These are phyloP conservation scores for Dysdera silvatica DNA, from an alignment of 1,140 invertebrate species.

Conservation along the genomic window DNA sequence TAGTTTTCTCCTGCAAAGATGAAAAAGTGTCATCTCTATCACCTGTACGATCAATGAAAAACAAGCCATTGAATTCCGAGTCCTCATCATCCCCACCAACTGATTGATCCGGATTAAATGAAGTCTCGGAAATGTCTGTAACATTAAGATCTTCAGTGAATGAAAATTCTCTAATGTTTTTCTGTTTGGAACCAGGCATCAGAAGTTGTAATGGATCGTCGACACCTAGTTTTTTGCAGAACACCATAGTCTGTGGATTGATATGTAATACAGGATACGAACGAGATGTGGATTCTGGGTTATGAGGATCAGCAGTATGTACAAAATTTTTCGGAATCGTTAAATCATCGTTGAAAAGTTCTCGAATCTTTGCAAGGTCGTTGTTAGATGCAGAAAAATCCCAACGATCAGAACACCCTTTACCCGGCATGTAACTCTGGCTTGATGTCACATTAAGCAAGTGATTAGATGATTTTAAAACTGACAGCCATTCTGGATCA, in stretches of 20 bases:
- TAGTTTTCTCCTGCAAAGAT: too few relatives aligned
- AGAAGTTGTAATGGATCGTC: constrained; percentile 55
- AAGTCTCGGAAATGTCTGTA: constrained; percentile 5
- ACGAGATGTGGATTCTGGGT: constrained; percentile 40
- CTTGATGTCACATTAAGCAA: constrained; percentile 63
- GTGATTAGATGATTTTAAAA: constrained; percentile 81
- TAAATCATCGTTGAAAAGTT: constrained; percentile 59
- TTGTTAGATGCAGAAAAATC: constrained; percentile 65
- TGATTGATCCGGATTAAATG: constrained; percentile 22
- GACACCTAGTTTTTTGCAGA: constrained; percentile 71
- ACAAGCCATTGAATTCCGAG: too few relatives aligned
- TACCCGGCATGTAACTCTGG: constrained; percentile 69
- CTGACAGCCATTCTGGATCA: constrained; percentile 88
- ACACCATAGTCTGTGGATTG: constrained; percentile 71
- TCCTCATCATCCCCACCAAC: constrained; percentile 21
- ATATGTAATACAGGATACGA: too few relatives aligned
- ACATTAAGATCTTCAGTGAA: background rate
- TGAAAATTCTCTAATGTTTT: too few relatives aligned
- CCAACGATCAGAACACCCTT: constrained; percentile 59
- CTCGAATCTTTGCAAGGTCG: constrained; percentile 59
- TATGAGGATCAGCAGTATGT: constrained; percentile 48
- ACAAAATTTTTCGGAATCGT: constrained; percentile 67
- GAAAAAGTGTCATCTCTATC: too few relatives aligned
- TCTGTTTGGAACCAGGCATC: background rate
- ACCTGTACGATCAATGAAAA: too few relatives aligned